phyloP scores from a whole-genome alignment of 35 echinoderm and acorn worm genomes.

The Apostichopus japonicus region DNA sequence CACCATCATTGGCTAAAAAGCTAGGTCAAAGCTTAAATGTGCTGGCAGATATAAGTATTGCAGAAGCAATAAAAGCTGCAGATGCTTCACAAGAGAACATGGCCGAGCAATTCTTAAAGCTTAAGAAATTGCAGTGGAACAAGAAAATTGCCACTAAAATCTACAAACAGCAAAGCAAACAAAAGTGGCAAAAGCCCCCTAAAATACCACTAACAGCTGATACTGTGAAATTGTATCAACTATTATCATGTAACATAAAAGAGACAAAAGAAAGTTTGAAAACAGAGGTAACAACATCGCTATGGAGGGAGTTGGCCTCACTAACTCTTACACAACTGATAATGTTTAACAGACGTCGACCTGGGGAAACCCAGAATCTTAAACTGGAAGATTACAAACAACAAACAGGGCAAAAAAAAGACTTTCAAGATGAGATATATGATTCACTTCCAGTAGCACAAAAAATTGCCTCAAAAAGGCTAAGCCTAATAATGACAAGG shows the following conservation, averaged over 20 bases:
- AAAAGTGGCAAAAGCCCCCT: conserved; percentile 7
- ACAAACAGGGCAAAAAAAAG: neutral
- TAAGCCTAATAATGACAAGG: conserved; percentile 37
- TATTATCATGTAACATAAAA: neutral
- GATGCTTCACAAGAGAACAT: neutral
- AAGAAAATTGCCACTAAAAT: neutral
- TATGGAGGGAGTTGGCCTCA: neutral
- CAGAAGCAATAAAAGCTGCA: conserved; percentile 8
- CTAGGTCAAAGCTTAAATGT: neutral
- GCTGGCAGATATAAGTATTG: neutral
- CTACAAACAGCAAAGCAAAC: conserved; percentile 11
- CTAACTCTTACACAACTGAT: conserved; percentile 6
- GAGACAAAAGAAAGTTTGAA: conserved; percentile 43
- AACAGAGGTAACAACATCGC: neutral
- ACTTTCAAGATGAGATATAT: conserved; percentile 54
- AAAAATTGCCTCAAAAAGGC: conserved; percentile 36
- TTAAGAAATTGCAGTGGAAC: conserved; percentile 12
- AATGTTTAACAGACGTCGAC: conserved; percentile 3
- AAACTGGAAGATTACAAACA: neutral
- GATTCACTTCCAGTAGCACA: conserved; percentile 29
- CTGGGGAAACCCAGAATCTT: neutral
- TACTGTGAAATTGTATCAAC: conserved; percentile 38
- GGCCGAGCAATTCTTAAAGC: neutral
- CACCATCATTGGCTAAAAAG: conserved; percentile 11
- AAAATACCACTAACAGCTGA: conserved; percentile 58